Conservation (phyloP, 2,113 vertebrate genomes). For the chimpanzee (Pan troglodytes) region NHGRI_mPanTro3-v2.1_pri NC_072403.2:157758001-157758500, state of each 20-base stretch:
- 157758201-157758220: neutral
- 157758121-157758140: neutral
- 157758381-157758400: conserved; percentile 66
- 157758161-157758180: neutral
- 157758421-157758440: conserved; percentile 51
- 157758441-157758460: neutral
- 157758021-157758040: neutral
- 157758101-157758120: neutral
- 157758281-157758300: conserved; percentile 26
- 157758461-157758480: conserved; percentile 72
- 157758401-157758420: conserved; percentile 67
- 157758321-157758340: conserved; percentile 39
- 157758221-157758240: conserved; percentile 40
- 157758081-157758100: neutral
- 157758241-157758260: neutral
- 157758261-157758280: neutral
- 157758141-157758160: neutral
- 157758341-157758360: conserved; percentile 55
- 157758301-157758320: neutral
- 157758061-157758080: neutral
- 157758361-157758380: conserved; percentile 77
- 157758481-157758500: conserved; percentile 66
- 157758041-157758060: neutral
- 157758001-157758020: neutral
- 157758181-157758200: neutral